Evolutionary conservation across 2,113 vertebrate genomes (phyloP).

Genomic region (Cervus canadensis): DNA sequence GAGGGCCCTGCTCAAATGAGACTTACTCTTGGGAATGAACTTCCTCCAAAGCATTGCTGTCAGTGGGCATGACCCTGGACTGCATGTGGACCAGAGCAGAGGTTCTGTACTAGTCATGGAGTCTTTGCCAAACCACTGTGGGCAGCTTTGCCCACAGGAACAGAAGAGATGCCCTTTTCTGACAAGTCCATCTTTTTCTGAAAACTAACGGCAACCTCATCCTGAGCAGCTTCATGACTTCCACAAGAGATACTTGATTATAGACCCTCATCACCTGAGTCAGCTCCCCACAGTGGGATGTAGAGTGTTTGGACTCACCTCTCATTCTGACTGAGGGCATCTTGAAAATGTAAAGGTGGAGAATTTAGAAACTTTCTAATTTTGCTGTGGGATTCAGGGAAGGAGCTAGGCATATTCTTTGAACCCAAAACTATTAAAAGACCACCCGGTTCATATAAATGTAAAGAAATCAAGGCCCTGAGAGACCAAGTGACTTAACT

Average conservation of each 20-base stretch:
- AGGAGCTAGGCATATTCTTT: neutral
- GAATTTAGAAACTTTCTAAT: neutral
- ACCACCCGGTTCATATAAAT: neutral
- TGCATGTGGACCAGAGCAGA: neutral
- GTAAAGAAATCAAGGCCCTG: neutral
- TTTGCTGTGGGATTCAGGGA: neutral
- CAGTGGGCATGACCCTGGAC: neutral
- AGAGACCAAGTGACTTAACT: neutral
- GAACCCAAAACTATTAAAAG: neutral
- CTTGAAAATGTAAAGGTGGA: neutral
- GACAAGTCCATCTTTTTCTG: neutral
- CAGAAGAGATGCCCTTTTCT: neutral
- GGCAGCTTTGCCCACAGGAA: neutral
- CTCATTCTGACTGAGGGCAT: neutral
- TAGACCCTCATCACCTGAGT: neutral
- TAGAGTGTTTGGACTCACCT: neutral
- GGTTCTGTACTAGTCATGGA: neutral
- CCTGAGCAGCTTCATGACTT: neutral
- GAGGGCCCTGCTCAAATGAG: neutral
- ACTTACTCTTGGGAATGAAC: neutral
- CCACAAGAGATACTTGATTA: neutral
- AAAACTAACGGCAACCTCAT: neutral
- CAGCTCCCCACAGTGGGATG: neutral
- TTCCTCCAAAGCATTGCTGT: neutral
- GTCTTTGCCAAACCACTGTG: neutral